Percentiles rank a stretch among this genome's conserved stretches.
phyloP scores from a whole-genome alignment of 2,888 invertebrate genomes.

The Drosophila quinaria region DNA sequence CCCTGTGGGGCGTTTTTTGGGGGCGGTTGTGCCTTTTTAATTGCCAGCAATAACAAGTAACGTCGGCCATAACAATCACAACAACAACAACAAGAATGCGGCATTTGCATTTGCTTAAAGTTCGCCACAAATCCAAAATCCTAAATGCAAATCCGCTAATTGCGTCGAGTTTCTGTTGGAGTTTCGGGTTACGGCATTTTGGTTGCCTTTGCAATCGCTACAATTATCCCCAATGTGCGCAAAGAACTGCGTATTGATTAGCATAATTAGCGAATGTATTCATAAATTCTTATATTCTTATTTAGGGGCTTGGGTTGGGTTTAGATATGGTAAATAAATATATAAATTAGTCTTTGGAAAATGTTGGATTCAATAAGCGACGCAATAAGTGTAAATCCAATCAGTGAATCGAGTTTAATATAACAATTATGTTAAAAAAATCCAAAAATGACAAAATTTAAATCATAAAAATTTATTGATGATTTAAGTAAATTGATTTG shows the following conservation, averaged over 20 bases:
- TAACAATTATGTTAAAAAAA: too few relatives aligned
- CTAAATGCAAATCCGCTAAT: slow-evolving; percentile 78
- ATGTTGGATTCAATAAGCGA: too few relatives aligned
- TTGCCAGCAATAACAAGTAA: slow-evolving; percentile 74
- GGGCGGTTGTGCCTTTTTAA: slow-evolving; percentile 64
- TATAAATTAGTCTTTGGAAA: too few relatives aligned
- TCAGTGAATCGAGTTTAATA: too few relatives aligned
- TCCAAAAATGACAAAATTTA: too few relatives aligned
- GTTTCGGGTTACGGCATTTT: slow-evolving; percentile 46
- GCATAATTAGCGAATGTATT: slow-evolving; percentile 45
- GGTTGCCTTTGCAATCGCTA: slow-evolving; percentile 28
- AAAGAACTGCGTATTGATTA: slow-evolving; percentile 63
- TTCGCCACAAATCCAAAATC: slow-evolving; percentile 51
- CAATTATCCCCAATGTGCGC: slow-evolving; percentile 33
- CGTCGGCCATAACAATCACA: slow-evolving; percentile 62
- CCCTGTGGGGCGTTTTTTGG: background rate
- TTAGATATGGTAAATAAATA: background rate
- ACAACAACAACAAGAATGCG: slow-evolving; percentile 36
- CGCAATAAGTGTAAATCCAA: too few relatives aligned
- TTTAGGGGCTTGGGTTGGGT: background rate
- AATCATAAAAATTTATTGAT: too few relatives aligned
- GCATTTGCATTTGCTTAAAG: slow-evolving; percentile 54
- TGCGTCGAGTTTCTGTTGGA: slow-evolving; percentile 66
- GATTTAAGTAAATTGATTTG: too few relatives aligned
- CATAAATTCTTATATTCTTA: background rate